Conservation (phyloP, 2,113 vertebrate species). For the Gyps fulvus region DNA sequence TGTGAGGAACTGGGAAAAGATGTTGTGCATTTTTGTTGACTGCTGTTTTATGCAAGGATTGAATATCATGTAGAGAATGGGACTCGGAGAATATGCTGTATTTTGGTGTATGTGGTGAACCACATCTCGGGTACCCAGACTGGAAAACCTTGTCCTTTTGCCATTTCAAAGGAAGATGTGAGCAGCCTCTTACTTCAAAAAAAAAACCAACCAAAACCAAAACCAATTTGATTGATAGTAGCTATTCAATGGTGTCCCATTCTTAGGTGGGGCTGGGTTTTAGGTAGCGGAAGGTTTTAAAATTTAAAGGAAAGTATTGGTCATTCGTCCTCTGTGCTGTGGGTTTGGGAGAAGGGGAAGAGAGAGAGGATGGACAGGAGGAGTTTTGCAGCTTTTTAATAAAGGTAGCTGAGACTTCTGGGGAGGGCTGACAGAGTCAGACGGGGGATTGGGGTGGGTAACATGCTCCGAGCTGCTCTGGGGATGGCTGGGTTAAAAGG, state of each 20-base stretch:
- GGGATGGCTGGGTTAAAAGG: background rate
- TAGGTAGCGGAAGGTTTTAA: background rate
- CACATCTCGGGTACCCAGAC: background rate
- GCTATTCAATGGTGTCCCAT: background rate
- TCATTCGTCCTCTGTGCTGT: background rate
- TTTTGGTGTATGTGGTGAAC: background rate
- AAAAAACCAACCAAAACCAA: background rate
- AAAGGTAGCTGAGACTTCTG: background rate
- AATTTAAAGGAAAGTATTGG: background rate
- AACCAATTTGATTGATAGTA: background rate
- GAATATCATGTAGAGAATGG: background rate
- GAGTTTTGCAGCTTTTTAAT: background rate
- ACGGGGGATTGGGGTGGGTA: background rate
- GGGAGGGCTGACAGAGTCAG: background rate
- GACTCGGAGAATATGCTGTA: background rate
- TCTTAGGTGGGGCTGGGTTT: background rate
- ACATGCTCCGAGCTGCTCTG: accelerated
- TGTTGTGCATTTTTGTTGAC: background rate
- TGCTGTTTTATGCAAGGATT: background rate
- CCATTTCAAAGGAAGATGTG: background rate
- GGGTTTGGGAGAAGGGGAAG: background rate
- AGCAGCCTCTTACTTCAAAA: background rate
- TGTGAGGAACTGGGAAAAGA: constrained; percentile 37
- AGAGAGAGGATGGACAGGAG: background rate
- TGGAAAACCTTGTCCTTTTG: background rate